Conservation (phyloP, 2,888 invertebrate genomes). For the Bembecia ichneumoniformis region DNA sequence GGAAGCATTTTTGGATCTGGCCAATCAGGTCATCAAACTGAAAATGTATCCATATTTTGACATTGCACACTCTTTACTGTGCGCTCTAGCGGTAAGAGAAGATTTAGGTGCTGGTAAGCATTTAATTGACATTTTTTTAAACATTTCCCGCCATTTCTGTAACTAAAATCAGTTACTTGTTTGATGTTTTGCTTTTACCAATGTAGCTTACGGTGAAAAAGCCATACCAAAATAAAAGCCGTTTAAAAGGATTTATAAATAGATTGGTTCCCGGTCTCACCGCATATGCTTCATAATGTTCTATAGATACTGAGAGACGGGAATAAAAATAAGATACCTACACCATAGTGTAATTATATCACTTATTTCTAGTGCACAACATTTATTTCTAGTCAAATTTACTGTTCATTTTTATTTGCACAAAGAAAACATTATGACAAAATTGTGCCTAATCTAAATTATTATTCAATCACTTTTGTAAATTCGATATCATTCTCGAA, state of each 20-base stretch:
- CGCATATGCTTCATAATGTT: slow-evolving; percentile 10
- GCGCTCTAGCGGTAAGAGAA: slow-evolving; percentile 95
- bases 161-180: no score
- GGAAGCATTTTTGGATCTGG: slow-evolving; percentile 96
- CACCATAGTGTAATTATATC: no score
- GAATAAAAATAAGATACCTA: no score
- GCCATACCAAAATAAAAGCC: neutral
- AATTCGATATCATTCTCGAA: no score
- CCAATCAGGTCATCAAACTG: slow-evolving; percentile 97
- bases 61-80: slow-evolving; percentile 95
- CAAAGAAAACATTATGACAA: no score
- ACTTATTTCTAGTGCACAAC: no score
- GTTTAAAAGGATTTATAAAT: neutral
- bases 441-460: no score
- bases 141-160: slow-evolving; percentile 27
- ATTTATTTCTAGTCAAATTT: no score
- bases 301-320: neutral
- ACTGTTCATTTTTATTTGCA: no score
- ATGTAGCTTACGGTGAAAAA: no score
- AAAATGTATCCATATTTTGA: slow-evolving; percentile 99
- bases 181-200: no score
- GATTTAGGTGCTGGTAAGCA: slow-evolving; percentile 91
- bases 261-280: slow-evolving; percentile 44
- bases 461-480: no score
- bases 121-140: slow-evolving; percentile 25